Conservation (phyloP, 2,797 vertebrate species). For the Toxotes lorentzi region DNA sequence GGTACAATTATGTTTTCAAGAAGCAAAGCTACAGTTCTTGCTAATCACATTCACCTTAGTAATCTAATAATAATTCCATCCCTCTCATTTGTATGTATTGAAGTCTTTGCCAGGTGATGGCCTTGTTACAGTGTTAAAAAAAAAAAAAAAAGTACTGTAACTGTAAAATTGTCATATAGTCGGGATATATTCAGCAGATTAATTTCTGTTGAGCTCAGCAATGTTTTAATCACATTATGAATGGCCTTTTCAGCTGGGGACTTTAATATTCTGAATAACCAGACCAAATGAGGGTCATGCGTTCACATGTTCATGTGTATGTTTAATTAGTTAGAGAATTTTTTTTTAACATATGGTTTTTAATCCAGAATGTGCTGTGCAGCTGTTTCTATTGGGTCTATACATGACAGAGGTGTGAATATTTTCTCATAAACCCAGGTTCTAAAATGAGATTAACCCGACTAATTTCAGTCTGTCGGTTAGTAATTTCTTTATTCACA, state of each 20-base stretch:
- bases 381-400: not conserved
- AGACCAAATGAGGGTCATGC: conserved; percentile 40
- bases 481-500: conserved; percentile 6
- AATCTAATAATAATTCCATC: conserved; percentile 72
- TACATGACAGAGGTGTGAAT: not conserved
- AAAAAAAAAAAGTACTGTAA: conserved; percentile 51
- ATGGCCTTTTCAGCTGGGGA: conserved; percentile 66
- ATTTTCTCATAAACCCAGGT: not conserved
- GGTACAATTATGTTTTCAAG: conserved; percentile 74
- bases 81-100: conserved; percentile 73
- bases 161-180: conserved; percentile 68
- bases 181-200: conserved; percentile 71
- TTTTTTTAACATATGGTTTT: conserved; percentile 5
- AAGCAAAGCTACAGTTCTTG: conserved; percentile 71
- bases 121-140: conserved; percentile 55
- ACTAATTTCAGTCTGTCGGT: not conserved
- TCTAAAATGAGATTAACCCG: conserved; percentile 6
- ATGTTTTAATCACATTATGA: conserved; percentile 79
- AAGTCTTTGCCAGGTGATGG: conserved; percentile 70
- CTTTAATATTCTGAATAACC: conserved; percentile 67
- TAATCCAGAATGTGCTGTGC: not conserved
- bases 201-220: conserved; percentile 78
- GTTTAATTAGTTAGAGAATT: conserved; percentile 18
- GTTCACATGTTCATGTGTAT: conserved; percentile 11
- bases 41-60: conserved; percentile 75